Conservation (phyloP, 2,888 invertebrate genomes). For the Noctua janthe region DNA sequence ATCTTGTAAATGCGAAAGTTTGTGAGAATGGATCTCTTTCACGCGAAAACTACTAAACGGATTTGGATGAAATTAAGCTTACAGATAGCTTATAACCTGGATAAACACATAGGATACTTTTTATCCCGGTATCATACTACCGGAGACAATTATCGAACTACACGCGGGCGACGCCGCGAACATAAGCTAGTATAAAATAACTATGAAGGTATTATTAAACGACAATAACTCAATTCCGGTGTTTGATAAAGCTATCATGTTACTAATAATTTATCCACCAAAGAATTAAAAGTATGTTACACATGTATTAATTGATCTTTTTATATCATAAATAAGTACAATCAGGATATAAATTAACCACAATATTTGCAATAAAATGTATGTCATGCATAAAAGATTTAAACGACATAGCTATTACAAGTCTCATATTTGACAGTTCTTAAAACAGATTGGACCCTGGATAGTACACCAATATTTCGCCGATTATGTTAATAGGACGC, state of each 20-base stretch:
- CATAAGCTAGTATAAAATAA: neutral
- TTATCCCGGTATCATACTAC: too few species aligned
- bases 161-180: too few species aligned
- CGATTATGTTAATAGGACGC: too few species aligned
- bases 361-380: slow-evolving; percentile 29
- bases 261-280: neutral
- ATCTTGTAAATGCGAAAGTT: too few species aligned
- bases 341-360: slow-evolving; percentile 43
- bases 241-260: slow-evolving; percentile 46
- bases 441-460: neutral
- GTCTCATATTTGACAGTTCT: neutral
- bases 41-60: too few species aligned
- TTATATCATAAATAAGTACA: slow-evolving; percentile 27
- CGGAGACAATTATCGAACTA: too few species aligned
- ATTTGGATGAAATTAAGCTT: too few species aligned
- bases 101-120: too few species aligned
- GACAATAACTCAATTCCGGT: slow-evolving; percentile 23
- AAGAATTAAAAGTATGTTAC: slow-evolving; percentile 47
- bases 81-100: too few species aligned
- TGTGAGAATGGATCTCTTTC: too few species aligned
- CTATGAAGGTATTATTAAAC: neutral
- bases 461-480: neutral
- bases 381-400: slow-evolving; percentile 37
- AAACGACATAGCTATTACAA: neutral
- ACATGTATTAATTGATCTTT: slow-evolving; percentile 43